Percentiles rank a stretch among this genome's conserved stretches.
phyloP scores from a whole-genome alignment of 2,113 vertebrate genomes.

The Chionomys nivalis region DNA sequence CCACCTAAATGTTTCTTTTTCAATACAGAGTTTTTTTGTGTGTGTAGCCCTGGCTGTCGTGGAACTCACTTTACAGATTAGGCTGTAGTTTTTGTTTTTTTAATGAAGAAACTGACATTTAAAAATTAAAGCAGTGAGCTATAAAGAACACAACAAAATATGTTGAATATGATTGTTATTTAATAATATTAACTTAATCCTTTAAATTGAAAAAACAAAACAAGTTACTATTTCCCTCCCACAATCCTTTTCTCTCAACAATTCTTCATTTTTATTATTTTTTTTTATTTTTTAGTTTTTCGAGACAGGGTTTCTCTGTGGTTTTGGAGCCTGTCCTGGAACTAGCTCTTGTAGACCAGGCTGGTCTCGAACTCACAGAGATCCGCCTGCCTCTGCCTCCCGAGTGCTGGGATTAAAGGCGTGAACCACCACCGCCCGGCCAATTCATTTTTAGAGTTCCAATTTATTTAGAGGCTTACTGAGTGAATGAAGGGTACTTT shows the following conservation, averaged over 20 bases:
- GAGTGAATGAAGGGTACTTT: slow-evolving; percentile 17
- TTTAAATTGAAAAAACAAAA: slow-evolving; percentile 31
- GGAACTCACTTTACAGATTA: neutral
- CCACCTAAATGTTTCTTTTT: neutral
- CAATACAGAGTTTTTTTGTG: neutral
- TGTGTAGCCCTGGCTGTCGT: neutral
- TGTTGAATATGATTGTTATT: neutral
- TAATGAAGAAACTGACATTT: slow-evolving; percentile 10
- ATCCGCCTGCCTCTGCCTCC: no score
- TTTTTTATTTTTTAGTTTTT: no score
- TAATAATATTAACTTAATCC: slow-evolving; percentile 3
- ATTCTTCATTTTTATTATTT: neutral
- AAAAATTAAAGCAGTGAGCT: neutral
- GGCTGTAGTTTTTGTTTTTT: neutral
- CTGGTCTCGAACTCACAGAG: no score
- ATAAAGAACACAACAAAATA: neutral
- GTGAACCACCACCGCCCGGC: no score
- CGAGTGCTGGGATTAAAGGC: no score
- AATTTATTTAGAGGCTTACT: neutral
- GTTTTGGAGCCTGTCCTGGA: no score
- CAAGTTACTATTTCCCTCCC: neutral
- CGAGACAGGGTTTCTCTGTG: no score
- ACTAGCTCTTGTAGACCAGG: no score
- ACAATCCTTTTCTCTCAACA: neutral
- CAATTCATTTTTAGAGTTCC: neutral